These are phyloP conservation scores for Lethenteron reissneri DNA, from an alignment of 2,113 vertebrate species.

Conservation along the genomic window DNA sequence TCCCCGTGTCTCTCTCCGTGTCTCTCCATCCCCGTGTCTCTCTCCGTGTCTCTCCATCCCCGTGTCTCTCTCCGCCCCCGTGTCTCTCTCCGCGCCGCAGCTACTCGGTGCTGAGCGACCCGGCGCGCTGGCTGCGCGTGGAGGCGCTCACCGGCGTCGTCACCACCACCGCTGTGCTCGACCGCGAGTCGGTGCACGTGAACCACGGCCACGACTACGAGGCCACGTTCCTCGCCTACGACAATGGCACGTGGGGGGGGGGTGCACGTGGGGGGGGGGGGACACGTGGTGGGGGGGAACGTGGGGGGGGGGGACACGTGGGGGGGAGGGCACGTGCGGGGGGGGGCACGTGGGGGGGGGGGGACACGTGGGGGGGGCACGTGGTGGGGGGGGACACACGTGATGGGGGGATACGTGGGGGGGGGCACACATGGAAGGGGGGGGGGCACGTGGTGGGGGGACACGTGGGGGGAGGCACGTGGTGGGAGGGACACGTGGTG, in stretches of 20 bases:
- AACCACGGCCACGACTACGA: constrained; percentile 68
- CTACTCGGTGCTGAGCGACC: constrained; percentile 79
- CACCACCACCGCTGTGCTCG: constrained; percentile 51
- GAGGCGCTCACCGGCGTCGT: constrained; percentile 74
- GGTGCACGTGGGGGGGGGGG: no score
- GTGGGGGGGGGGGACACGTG: no score
- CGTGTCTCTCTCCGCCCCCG: neutral
- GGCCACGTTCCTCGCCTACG: constrained; percentile 73
- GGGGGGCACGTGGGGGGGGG: no score
- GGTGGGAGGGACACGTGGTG: no score
- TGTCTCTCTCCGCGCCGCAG: constrained; percentile 19
- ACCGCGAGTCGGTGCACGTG: constrained; percentile 65
- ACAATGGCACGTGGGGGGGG: constrained; percentile 40
- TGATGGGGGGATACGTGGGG: no score
- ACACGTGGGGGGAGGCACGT: no score
- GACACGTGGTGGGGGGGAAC: no score
- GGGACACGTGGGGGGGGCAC: no score
- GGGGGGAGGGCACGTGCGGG: no score
- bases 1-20: neutral
- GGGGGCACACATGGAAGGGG: no score
- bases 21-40: neutral
- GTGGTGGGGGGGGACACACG: no score
- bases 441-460: no score
- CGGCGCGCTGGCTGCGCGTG: constrained; percentile 77
- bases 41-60: neutral